Conservation (phyloP, 2,888 invertebrate genomes). For the Sphecodes monilicornis region DNA sequence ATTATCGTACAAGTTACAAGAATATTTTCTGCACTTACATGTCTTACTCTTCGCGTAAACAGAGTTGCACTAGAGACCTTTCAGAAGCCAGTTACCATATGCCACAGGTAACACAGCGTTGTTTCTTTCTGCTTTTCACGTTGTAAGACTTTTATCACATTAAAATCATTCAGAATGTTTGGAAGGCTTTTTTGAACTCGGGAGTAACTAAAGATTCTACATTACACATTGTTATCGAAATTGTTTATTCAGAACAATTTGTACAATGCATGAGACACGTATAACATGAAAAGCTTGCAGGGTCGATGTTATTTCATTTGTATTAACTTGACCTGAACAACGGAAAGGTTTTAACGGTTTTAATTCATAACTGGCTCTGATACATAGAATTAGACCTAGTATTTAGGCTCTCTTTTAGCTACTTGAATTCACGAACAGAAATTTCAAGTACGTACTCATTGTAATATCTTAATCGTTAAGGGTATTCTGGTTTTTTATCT, state of each 20-base stretch:
- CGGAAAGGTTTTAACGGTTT: neutral
- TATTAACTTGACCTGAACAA: neutral
- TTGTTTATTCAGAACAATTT: neutral
- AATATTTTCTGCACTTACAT: conserved; percentile 68
- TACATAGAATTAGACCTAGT: conserved; percentile 22
- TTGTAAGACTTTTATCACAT: conserved; percentile 27
- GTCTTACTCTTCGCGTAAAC: conserved; percentile 68
- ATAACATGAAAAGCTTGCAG: conserved; percentile 41
- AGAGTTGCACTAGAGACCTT: conserved; percentile 71
- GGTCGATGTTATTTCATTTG: conserved; percentile 18
- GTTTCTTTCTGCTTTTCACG: conserved; percentile 47
- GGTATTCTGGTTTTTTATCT: neutral
- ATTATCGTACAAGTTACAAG: conserved; percentile 58
- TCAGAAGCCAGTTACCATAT: conserved; percentile 71
- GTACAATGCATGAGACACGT: conserved; percentile 26
- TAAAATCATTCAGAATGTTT: neutral
- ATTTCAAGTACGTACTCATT: neutral
- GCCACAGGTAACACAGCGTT: conserved; percentile 63
- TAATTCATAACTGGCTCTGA: conserved; percentile 49
- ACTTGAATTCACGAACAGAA: conserved; percentile 13
- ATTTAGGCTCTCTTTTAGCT: neutral
- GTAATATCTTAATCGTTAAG: neutral
- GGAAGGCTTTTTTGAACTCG: neutral
- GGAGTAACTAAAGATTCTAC: neutral
- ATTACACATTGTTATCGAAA: neutral